These are phyloP conservation scores for fruit fly (Drosophila melanogaster) DNA, from an alignment of 1,140 invertebrate genomes.

Conservation along the genomic window DNA sequence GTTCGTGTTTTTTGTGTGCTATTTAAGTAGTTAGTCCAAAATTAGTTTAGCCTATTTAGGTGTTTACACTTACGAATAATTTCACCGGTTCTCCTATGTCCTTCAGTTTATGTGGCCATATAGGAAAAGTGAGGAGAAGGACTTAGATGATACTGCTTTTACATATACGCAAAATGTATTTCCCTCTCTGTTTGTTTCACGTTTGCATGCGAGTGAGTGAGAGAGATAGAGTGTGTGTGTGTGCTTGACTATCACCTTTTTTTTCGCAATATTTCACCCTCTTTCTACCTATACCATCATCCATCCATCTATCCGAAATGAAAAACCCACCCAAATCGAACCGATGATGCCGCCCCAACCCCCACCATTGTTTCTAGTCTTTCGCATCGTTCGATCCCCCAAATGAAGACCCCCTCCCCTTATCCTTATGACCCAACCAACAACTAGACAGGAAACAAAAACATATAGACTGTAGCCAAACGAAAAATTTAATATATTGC, in stretches of 20 bases:
- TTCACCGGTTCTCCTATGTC: slow-evolving; percentile 2
- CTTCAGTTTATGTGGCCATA: slow-evolving; percentile 65
- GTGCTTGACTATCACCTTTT: slow-evolving; percentile 22
- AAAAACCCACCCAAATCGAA: slow-evolving; percentile 6
- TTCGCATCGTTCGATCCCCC: slow-evolving; percentile 32
- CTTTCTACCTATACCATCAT: background rate
- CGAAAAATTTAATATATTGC: slow-evolving; percentile 1
- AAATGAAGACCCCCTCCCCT: background rate
- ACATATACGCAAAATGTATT: slow-evolving; percentile 27
- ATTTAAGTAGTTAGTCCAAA: slow-evolving; percentile 76
- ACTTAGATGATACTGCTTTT: slow-evolving; percentile 16
- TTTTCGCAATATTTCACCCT: slow-evolving; percentile 22
- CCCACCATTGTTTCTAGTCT: slow-evolving; percentile 50
- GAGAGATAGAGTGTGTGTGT: slow-evolving; percentile 9
- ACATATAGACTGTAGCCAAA: slow-evolving; percentile 53
- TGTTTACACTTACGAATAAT: slow-evolving; percentile 38
- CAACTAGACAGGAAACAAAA: slow-evolving; percentile 10
- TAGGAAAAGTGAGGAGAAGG: slow-evolving; percentile 7
- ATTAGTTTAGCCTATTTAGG: slow-evolving; percentile 68
- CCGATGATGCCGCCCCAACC: background rate
- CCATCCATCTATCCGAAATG: background rate
- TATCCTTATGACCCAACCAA: background rate
- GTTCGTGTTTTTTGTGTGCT: slow-evolving; percentile 39
- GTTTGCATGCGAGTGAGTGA: slow-evolving; percentile 11
- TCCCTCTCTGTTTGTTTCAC: slow-evolving; percentile 25